phyloP scores from a whole-genome alignment of 2,797 vertebrate genomes.

The Schizopygopsis pylzovi region DNA sequence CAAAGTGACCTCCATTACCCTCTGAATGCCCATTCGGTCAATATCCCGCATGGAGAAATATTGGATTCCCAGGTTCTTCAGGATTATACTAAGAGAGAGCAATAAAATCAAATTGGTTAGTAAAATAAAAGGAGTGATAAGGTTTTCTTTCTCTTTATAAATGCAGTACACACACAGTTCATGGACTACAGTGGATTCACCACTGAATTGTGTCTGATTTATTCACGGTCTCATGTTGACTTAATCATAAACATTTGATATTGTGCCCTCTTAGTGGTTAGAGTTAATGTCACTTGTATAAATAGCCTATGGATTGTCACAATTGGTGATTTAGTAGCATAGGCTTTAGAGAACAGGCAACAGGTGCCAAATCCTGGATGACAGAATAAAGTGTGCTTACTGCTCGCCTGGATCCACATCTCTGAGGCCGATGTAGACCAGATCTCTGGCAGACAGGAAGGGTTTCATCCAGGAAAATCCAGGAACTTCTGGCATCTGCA shows the following conservation, averaged over 20 bases:
- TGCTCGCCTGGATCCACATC: conserved; percentile 95
- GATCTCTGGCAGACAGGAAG: conserved; percentile 85
- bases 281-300: neutral
- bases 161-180: neutral
- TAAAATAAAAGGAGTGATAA: neutral
- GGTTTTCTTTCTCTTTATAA: neutral
- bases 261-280: neutral
- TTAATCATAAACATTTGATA: neutral
- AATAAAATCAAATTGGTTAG: neutral
- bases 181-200: neutral
- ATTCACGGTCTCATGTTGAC: neutral
- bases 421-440: conserved; percentile 94
- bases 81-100: conserved; percentile 80
- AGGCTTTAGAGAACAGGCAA: neutral
- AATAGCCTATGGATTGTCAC: neutral
- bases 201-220: neutral
- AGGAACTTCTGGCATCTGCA: conserved; percentile 89
- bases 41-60: conserved; percentile 98
- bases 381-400: conserved; percentile 75
- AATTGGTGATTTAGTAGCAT: neutral
- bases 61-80: conserved; percentile 93
- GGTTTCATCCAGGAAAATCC: conserved; percentile 97
- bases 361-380: neutral
- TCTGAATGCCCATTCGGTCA: conserved; percentile 93
- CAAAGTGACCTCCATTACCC: conserved; percentile 95